Base-by-base conservation (phyloP, 2,797 vertebrate species). In the Fistularia tabacaria region DNA sequence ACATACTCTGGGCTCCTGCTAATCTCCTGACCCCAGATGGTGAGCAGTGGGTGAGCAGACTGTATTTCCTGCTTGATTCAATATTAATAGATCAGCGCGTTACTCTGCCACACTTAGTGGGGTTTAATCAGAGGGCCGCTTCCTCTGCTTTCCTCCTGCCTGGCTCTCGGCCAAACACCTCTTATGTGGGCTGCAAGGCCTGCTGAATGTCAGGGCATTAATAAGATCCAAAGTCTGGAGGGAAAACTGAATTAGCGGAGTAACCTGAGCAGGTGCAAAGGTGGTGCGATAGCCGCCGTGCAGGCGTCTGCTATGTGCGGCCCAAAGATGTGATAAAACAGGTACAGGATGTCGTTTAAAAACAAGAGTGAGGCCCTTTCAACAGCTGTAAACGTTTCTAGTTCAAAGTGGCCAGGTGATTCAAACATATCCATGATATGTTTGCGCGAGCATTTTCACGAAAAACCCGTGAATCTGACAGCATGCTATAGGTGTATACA, bases 21-120 rank as follows among this genome's bases (percentile, higher is more conserved):
- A 72, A 78, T 83, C 61, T 73, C 58, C 67, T 61, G 62, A 59
- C 59, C 69, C 73, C 62, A 72, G 58, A 75, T 74, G 77, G 77
- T 77, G 66, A 76, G 64, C 62, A 73, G 71, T 63, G 69, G 56
- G 57, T 42, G 66, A 57, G 71, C 77, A 69, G 74, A 74, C 85
- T 76, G 59, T 70, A 60, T 88, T 88, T 86, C 86, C 65, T 73
- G 54, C 63, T 73, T 84, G 76, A 88, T 89, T 83, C 67, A 76
- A 86, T 87, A 84, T 82, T 70, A 69, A 85, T 88, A 82, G 80
- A 87, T 81, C 12, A 1, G 55, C 62, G 53, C 79, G 66, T 64
- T 73, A 43, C 63, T 54, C 56, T 54, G 66, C 65, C 61, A 59
- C 55, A 65, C 51, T 62, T 52, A 47, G 15, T 56, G 49, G 40